Evolutionary conservation across 2,888 invertebrate genomes (phyloP).

Genomic region (Didymodactylos carnosus): DNA sequence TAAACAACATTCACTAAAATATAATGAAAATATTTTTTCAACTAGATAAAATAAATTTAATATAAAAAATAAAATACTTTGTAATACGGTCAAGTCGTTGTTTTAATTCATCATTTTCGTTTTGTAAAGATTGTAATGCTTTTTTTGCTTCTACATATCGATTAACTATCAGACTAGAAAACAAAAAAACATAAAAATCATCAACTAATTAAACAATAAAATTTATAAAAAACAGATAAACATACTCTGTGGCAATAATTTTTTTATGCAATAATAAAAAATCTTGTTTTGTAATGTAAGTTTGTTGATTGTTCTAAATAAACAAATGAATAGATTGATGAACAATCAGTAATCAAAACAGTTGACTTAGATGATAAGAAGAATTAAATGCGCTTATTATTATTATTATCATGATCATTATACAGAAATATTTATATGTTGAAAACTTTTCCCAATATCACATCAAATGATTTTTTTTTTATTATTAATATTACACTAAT

Average conservation of each 20-base stretch:
- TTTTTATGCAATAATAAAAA: not conserved
- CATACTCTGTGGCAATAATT: not conserved
- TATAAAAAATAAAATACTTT: not conserved
- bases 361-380: too few relatives aligned
- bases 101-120: not conserved
- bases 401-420: too few relatives aligned
- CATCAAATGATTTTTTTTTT: too few relatives aligned
- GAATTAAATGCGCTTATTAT: too few relatives aligned
- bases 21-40: not conserved
- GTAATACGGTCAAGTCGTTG: not conserved
- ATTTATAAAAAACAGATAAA: too few relatives aligned
- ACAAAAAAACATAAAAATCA: too few relatives aligned
- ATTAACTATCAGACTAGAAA: not conserved
- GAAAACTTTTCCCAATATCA: too few relatives aligned
- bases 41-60: not conserved
- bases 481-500: too few relatives aligned
- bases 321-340: too few relatives aligned
- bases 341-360: too few relatives aligned
- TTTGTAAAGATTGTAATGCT: not conserved
- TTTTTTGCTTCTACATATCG: not conserved
- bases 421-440: too few relatives aligned
- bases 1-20: not conserved
- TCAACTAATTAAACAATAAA: not conserved
- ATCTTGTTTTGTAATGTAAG: not conserved
- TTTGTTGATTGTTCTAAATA: not conserved